Evolutionary conservation across 2,888 invertebrate genomes (phyloP), one percentile per base, ranked within the genome.

Genomic region (Euphydryas editha): DNA sequence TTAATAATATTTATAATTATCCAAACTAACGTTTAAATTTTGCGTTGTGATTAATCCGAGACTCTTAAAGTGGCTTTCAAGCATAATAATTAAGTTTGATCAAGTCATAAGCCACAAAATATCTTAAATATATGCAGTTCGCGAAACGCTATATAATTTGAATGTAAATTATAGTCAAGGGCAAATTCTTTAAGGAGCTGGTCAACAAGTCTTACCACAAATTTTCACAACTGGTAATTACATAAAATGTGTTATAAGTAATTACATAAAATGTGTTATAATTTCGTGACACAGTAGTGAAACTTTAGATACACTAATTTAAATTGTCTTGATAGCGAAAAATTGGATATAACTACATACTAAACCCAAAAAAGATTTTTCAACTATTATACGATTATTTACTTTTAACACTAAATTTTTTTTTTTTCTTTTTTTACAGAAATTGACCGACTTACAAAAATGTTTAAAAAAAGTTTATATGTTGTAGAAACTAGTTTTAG

Each of bases 91-190:
- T 64, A 68, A 59, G 56, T 59, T 59, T 60, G 66, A 65, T 62
- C 51, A 65, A 65, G 62, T 60, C 42, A 30, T 63, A 62, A 57
- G 57, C 65, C 60, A 62, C 69, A 69, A 69, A 69, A 69, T 65
- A 56, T 44, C 36, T 60, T 62, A 65, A 69, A 65, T 65, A 65
- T 62, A 69, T 69, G 62, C 69, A 60, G 57, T 60, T 59, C 59
- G 62, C 46, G 54, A 66, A 69, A 62, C 56, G 39, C 59, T 69
- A 56, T 69, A 77, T 75, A 79, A 84, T 84, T 85, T 86, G 87
- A 87, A 70, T 67, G 70, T 62, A 68, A 70, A 70, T 60, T 70
- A 62, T 39, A 62, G 62, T 68, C 70, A 70, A 70, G 70, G 70
- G 67, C 60, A 65, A 67, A 70, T 70, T 42, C 65, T 70, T 62